phyloP scores from a whole-genome alignment of 2,113 vertebrate genomes.

The Micronisus gabar region DNA sequence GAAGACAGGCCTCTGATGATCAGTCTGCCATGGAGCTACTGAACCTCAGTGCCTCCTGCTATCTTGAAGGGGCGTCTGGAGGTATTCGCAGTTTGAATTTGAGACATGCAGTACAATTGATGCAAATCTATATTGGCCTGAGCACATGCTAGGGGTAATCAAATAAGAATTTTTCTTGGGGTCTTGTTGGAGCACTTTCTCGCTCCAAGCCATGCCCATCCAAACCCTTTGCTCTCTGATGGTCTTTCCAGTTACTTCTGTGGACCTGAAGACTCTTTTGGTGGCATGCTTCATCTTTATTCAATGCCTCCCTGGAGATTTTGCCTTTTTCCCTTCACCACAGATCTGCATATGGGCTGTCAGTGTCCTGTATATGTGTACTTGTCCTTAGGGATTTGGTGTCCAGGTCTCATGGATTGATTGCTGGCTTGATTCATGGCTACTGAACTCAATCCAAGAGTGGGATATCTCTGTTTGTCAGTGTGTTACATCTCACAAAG shows the following conservation, averaged over 20 bases:
- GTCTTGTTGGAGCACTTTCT: background rate
- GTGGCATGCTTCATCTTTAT: background rate
- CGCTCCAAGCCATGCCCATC: background rate
- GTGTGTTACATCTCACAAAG: background rate
- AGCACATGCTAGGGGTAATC: background rate
- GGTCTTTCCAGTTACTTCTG: background rate
- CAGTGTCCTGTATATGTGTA: background rate
- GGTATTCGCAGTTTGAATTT: background rate
- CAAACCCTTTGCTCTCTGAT: background rate
- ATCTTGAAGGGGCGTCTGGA: rapidly evolving
- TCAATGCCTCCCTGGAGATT: background rate
- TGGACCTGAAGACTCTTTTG: background rate
- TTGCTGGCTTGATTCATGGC: background rate
- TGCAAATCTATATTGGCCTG: background rate
- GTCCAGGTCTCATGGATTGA: rapidly evolving
- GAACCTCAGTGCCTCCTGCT: background rate
- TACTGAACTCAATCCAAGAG: background rate
- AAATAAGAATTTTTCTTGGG: background rate
- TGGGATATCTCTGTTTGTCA: background rate
- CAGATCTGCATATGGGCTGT: background rate
- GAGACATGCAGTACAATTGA: background rate
- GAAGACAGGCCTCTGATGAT: background rate
- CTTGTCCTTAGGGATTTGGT: background rate
- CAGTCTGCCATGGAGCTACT: background rate
- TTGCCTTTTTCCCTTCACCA: background rate